phyloP scores from a whole-genome alignment of 2,888 invertebrate species.

The Tipula confusa region DNA sequence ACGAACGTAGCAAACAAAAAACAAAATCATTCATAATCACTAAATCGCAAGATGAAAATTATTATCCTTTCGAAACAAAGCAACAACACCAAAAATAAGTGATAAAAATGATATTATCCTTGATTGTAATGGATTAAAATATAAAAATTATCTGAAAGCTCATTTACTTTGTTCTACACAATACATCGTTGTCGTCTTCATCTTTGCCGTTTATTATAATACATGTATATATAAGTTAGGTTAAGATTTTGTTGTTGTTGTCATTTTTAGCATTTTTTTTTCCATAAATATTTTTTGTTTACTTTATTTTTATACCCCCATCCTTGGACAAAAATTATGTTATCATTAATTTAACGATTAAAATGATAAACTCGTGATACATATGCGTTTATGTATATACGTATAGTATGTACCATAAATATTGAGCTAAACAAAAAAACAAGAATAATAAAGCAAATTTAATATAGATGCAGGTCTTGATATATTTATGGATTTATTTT shows the following conservation, averaged over 20 bases:
- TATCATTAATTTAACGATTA: background rate
- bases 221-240: no score
- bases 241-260: background rate
- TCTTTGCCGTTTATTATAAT: no score
- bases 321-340: background rate
- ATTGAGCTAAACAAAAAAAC: no score
- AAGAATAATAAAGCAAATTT: no score
- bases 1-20: background rate
- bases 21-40: background rate
- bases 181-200: background rate
- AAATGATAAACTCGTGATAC: no score
- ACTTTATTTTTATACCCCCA: no score
- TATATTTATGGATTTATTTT: no score
- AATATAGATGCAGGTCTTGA: no score
- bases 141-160: constrained; percentile 6
- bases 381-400: no score
- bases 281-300: background rate
- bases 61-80: background rate
- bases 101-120: constrained; percentile 20
- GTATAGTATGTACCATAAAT: no score
- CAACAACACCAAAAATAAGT: background rate
- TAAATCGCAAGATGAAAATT: background rate
- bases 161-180: background rate
- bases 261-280: background rate
- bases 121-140: background rate